phyloP scores from a whole-genome alignment of 2,113 vertebrate species.

The Saccopteryx bilineata region DNA sequence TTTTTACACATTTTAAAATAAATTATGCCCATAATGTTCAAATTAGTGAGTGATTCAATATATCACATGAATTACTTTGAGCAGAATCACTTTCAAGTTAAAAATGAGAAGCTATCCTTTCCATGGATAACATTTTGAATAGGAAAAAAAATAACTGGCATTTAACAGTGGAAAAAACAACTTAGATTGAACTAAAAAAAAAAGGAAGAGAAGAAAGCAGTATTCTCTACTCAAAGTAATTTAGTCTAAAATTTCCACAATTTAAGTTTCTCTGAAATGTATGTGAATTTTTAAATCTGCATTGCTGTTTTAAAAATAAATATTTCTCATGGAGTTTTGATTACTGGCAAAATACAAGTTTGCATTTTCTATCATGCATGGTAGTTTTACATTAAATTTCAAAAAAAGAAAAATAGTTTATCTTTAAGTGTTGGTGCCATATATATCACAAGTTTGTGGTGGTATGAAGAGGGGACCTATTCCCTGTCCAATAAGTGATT shows the following conservation, averaged over 20 bases:
- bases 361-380: background rate
- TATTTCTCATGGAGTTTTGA: background rate
- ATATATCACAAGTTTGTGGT: background rate
- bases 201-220: rapidly evolving
- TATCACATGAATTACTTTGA: background rate
- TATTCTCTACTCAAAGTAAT: background rate
- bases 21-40: background rate
- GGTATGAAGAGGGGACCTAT: too few species aligned
- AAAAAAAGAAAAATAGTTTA: background rate
- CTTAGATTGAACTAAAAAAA: background rate
- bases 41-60: background rate
- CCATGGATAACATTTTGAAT: background rate
- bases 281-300: background rate
- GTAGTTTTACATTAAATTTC: background rate
- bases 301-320: background rate
- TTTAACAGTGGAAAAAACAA: background rate
- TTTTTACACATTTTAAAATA: background rate
- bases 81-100: background rate
- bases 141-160: background rate
- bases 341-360: background rate
- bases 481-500: background rate
- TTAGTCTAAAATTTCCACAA: background rate
- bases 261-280: background rate
- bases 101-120: background rate
- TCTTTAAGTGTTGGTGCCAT: background rate